phyloP scores from a whole-genome alignment of 2,113 vertebrate genomes.

The Mobula hypostoma region DNA sequence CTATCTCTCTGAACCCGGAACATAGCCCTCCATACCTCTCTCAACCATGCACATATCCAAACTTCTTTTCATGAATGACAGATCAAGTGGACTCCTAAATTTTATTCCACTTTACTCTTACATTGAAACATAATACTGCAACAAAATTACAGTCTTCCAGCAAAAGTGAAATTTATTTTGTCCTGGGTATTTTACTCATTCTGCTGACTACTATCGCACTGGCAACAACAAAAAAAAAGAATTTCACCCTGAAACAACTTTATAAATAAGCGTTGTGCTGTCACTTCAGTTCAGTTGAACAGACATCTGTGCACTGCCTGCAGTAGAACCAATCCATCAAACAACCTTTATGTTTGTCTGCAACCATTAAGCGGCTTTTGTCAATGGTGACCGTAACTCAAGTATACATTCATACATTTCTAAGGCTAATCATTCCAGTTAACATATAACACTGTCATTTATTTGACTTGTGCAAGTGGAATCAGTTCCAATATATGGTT shows the following conservation, averaged over 20 bases:
- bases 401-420: neutral
- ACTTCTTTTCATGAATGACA: no score
- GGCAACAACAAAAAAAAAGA: neutral
- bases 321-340: conserved; percentile 18
- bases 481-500: neutral
- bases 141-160: neutral
- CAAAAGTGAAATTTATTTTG: neutral
- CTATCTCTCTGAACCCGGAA: no score
- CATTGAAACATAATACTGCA: neutral
- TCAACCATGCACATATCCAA: no score
- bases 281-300: neutral
- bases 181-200: neutral
- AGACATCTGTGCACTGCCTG: neutral
- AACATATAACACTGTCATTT: conserved; percentile 9
- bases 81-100: no score
- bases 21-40: no score
- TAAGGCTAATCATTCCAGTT: conserved; percentile 20
- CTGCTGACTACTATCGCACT: neutral
- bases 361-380: conserved; percentile 8
- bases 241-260: neutral
- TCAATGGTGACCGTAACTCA: conserved; percentile 15
- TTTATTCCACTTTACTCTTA: no score
- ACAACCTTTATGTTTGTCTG: conserved; percentile 7
- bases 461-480: neutral
- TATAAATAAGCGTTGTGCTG: neutral